Conservation (phyloP, 2,888 invertebrate species). For the Fragum whitleyi region DNA sequence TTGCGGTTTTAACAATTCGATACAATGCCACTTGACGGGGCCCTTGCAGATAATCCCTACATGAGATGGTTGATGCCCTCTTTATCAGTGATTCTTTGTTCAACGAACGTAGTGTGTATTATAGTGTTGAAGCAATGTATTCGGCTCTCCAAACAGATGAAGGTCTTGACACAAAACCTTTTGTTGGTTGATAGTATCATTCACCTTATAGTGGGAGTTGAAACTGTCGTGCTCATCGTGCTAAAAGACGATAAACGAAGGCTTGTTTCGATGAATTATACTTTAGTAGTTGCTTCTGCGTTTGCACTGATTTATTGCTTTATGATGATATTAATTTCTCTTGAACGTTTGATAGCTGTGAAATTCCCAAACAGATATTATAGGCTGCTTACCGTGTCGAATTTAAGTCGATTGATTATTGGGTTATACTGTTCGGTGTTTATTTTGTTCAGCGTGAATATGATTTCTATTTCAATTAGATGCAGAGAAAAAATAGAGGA, state of each 20-base stretch:
- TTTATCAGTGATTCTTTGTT: background rate
- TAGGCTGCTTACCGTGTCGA: background rate
- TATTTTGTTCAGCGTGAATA: background rate
- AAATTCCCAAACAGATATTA: slow-evolving; percentile 2
- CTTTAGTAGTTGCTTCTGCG: background rate
- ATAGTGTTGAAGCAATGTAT: background rate
- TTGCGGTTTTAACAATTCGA: too few species aligned
- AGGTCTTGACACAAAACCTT: background rate
- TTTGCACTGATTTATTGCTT: slow-evolving; percentile 2
- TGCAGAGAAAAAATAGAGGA: background rate
- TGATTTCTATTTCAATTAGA: background rate
- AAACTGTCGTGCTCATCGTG: too few species aligned
- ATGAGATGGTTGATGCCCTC: too few species aligned
- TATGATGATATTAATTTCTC: background rate
- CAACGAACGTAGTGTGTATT: background rate
- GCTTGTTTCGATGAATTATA: background rate
- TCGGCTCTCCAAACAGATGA: slow-evolving; percentile 5
- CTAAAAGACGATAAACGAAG: too few species aligned
- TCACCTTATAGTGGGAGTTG: background rate
- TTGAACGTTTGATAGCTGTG: slow-evolving; percentile 9
- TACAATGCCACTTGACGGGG: too few species aligned
- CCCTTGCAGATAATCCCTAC: too few species aligned
- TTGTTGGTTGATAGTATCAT: too few species aligned
- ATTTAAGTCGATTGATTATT: background rate
- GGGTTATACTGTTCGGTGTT: background rate